Percentiles rank a stretch among this genome's conserved stretches.
phyloP scores from a whole-genome alignment of 1,140 invertebrate genomes.

The Rhagoletis zephyria region DNA sequence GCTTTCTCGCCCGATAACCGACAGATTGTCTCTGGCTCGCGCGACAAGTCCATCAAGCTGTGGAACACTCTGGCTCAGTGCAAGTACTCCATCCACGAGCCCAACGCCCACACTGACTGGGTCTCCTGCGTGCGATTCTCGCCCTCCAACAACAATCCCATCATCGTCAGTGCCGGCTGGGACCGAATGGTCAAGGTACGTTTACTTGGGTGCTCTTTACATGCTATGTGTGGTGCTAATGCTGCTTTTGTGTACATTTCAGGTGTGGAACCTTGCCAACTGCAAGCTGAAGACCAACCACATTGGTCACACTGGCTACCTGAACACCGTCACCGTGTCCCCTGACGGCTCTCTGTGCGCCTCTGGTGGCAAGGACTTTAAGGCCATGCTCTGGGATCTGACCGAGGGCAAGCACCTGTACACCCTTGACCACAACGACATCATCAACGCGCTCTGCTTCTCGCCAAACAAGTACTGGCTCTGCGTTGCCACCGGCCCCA shows the following conservation, averaged over 20 bases:
- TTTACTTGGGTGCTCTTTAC: too few relatives aligned
- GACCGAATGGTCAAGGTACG: conserved; percentile 97
- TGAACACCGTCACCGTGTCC: conserved; percentile 99
- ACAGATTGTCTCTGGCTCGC: conserved; percentile 98
- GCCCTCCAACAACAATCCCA: conserved; percentile 97
- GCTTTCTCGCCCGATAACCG: conserved; percentile 99
- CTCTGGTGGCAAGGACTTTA: conserved; percentile 99
- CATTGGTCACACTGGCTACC: conserved; percentile 94
- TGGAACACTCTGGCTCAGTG: conserved; percentile 99
- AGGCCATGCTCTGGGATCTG: conserved; percentile 99
- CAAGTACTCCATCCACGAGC: conserved; percentile 99
- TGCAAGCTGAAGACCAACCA: conserved; percentile 99
- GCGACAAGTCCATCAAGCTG: conserved; percentile 99
- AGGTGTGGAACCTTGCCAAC: conserved; percentile 99
- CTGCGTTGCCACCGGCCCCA: conserved; percentile 98
- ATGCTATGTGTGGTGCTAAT: too few relatives aligned
- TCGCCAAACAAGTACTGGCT: conserved; percentile 99
- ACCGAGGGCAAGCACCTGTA: conserved; percentile 99
- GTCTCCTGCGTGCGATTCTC: conserved; percentile 99
- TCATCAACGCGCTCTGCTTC: conserved; percentile 98
- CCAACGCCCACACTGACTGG: conserved; percentile 98
- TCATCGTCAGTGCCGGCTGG: conserved; percentile 99
- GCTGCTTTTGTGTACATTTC: too few relatives aligned
- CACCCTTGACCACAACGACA: conserved; percentile 97
- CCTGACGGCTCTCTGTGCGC: conserved; percentile 99